phyloP scores from a whole-genome alignment of 2,888 invertebrate species.

The Tachystola acroxantha region DNA sequence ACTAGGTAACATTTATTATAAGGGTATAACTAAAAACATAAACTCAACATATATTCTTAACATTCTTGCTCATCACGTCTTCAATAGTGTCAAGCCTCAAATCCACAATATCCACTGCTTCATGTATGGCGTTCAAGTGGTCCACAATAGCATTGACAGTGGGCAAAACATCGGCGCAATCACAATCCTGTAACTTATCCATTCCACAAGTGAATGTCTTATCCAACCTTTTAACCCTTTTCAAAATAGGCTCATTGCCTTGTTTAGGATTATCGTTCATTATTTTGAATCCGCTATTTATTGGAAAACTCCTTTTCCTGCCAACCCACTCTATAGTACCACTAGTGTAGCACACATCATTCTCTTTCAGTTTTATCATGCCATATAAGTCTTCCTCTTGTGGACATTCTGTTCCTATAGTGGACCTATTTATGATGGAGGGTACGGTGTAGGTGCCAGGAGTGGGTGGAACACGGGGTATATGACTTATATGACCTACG shows the following conservation, averaged over 20 bases:
- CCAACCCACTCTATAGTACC: slow-evolving; percentile 72
- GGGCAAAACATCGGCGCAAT: slow-evolving; percentile 64
- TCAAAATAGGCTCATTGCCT: slow-evolving; percentile 33
- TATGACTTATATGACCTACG: slow-evolving; percentile 59
- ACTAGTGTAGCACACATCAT: slow-evolving; percentile 70
- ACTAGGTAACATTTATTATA: slow-evolving; percentile 1
- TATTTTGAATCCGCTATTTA: slow-evolving; percentile 67
- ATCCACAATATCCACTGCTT: slow-evolving; percentile 75
- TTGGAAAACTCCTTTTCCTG: slow-evolving; percentile 57
- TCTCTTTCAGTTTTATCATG: slow-evolving; percentile 60
- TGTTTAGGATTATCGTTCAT: slow-evolving; percentile 26
- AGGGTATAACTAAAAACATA: slow-evolving; percentile 5
- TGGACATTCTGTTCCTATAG: slow-evolving; percentile 19
- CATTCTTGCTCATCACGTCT: slow-evolving; percentile 42
- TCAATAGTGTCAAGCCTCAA: slow-evolving; percentile 73
- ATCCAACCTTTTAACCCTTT: slow-evolving; percentile 27
- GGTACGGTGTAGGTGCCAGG: slow-evolving; percentile 55
- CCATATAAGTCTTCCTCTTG: slow-evolving; percentile 51
- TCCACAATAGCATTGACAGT: slow-evolving; percentile 74
- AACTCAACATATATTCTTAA: slow-evolving; percentile 7
- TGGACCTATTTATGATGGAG: slow-evolving; percentile 36
- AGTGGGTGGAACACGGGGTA: slow-evolving; percentile 55
- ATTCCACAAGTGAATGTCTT: slow-evolving; percentile 14
- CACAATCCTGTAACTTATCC: slow-evolving; percentile 39
- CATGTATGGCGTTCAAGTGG: slow-evolving; percentile 75